These are phyloP conservation scores for Meles meles DNA, from an alignment of 2,113 vertebrate species.

Conservation along the genomic window DNA sequence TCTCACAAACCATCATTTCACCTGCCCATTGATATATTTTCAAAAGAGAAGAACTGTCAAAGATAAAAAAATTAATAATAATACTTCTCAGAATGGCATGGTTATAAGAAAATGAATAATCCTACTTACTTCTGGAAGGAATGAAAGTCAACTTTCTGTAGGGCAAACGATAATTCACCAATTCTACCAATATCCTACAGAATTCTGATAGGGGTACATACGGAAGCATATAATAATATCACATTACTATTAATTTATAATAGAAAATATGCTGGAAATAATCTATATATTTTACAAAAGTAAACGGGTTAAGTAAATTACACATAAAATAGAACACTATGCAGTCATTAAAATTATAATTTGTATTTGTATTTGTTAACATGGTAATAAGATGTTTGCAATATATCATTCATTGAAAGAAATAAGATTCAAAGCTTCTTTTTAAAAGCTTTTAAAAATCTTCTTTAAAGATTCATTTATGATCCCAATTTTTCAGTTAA, in stretches of 20 bases:
- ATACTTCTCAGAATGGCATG: neutral
- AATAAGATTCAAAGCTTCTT: neutral
- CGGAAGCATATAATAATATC: neutral
- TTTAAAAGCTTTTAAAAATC: no score
- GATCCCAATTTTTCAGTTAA: neutral
- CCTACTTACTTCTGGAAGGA: neutral
- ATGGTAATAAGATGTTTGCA: neutral
- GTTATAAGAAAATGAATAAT: neutral
- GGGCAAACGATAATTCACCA: neutral
- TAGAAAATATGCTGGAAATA: neutral
- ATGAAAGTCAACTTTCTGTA: neutral
- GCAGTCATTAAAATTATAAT: neutral
- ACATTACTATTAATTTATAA: neutral
- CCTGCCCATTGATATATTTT: neutral
- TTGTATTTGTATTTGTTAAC: neutral
- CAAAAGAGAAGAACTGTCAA: neutral
- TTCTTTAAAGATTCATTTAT: no score
- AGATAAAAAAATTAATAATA: neutral
- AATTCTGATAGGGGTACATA: neutral
- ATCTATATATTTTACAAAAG: neutral
- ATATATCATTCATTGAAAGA: neutral
- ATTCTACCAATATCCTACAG: neutral
- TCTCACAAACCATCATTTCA: neutral
- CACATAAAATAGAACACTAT: neutral
- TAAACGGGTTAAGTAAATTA: neutral